Conservation (phyloP, 53 echinoderm and acorn worm species). For the Astropecten irregularis region DNA sequence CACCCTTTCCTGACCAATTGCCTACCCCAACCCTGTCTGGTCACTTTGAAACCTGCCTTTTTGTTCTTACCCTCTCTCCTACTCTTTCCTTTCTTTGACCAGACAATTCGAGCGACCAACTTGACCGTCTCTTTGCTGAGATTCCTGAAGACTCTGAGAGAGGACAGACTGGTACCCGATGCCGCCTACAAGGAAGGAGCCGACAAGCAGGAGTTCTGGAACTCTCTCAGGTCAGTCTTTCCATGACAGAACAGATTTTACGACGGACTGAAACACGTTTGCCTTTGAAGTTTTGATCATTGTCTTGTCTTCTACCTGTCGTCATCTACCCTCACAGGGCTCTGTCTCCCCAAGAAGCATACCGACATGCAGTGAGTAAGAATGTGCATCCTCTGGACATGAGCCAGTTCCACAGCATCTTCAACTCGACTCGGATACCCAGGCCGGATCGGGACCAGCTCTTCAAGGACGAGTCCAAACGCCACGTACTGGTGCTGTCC, state of each 20-base stretch:
- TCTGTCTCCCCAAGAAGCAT: constrained; percentile 64
- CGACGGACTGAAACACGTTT: no score
- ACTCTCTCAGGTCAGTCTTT: constrained; percentile 70
- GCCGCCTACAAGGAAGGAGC: constrained; percentile 75
- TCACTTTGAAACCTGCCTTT: no score
- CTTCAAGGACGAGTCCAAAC: constrained; percentile 51
- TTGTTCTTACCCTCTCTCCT: no score
- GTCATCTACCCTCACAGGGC: no score
- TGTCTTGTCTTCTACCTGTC: no score
- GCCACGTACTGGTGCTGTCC: constrained; percentile 78
- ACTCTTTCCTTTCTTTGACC: not conserved
- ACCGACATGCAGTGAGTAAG: constrained; percentile 73
- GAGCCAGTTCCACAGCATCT: constrained; percentile 85
- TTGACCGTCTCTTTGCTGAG: constrained; percentile 80
- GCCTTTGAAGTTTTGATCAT: no score
- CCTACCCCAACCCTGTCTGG: no score
- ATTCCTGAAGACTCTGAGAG: constrained; percentile 78
- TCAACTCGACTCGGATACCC: constrained; percentile 87
- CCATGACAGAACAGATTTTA: no score
- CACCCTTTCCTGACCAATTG: no score
- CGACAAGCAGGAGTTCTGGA: constrained; percentile 74
- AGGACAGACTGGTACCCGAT: constrained; percentile 76
- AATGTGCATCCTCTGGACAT: constrained; percentile 89
- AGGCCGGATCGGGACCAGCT: constrained; percentile 67
- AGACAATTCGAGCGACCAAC: constrained; percentile 83